Evolutionary conservation across 2,113 vertebrate species (phyloP), one percentile per base, ranked within the genome.

Genomic region (Calyptomena viridis): DNA sequence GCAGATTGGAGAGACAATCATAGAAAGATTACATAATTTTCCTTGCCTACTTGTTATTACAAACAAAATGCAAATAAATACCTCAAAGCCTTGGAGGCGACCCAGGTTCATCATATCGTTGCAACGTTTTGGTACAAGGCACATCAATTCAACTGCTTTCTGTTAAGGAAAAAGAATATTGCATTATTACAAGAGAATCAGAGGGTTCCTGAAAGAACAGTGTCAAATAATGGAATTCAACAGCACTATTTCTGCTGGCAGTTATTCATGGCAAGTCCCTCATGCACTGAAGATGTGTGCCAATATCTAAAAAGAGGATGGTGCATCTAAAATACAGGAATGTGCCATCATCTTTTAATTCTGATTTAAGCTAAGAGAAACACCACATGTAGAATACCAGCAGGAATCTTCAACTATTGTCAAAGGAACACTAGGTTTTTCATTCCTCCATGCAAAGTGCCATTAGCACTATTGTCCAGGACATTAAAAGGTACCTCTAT

Each of bases 61-160:
- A 73, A 80, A 52, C 17, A 82, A 33, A 86, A 93, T 46, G 37
- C 19, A 46, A 87, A 87, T 22, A 7, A 93, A 62, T 97, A 99
- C 99, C 99, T 99, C 99, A 88, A 98, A 99, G 94, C 99, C 99
- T 97, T 99, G 99, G 87, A 99, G 98, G 68, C 99, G 98, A 74
- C 99, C 99, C 96, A 99, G 97, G 84, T 99, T 99, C 99, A 99
- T 99, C 99, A 99, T 99, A 96, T 99, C 99, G 71, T 99, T 99
- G 96, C 99, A 99, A 81, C 99, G 99, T 97, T 99, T 99, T 1
- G 99, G 99, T 91, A 99, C 99, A 98, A 99, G 99, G 97, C 99
- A 99, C 99, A 99, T 99, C 97, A 99, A 96, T 84, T 98, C 98
- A 67, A 99, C 98, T 4, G 98, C 98, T 98, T 98, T 98, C 99